Evolutionary conservation across 2,888 invertebrate species (phyloP).

Genomic region (Agriotes lineatus): DNA sequence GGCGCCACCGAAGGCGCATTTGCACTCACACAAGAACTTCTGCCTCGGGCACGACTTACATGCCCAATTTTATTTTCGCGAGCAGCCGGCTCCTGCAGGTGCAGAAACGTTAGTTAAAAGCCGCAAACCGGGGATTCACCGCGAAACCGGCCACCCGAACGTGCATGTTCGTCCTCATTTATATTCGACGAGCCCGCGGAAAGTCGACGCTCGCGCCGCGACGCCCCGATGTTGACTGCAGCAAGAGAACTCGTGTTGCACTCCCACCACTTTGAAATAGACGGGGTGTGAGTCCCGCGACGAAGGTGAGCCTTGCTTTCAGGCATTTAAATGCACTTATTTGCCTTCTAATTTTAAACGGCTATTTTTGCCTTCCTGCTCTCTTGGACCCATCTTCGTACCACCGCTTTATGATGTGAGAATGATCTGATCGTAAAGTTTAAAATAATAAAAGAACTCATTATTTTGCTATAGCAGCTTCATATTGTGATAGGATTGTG

Average conservation of each 20-base stretch:
- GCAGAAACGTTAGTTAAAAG: too few relatives aligned
- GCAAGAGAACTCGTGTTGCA: slow-evolving; percentile 28
- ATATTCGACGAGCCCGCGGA: slow-evolving; percentile 22
- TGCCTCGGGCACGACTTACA: too few relatives aligned
- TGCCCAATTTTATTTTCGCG: too few relatives aligned
- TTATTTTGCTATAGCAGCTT: too few relatives aligned
- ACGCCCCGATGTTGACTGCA: slow-evolving; percentile 39
- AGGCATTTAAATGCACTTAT: not conserved
- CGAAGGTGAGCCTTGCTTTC: slow-evolving; percentile 8
- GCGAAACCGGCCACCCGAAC: too few relatives aligned
- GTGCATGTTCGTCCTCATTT: slow-evolving; percentile 17
- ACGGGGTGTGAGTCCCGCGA: slow-evolving; percentile 22
- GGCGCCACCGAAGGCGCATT: not conserved
- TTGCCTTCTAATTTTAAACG: slow-evolving; percentile 3
- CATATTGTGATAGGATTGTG: too few relatives aligned
- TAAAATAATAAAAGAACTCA: too few relatives aligned
- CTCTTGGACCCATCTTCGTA: not conserved
- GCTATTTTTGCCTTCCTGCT: not conserved
- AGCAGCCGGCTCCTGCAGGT: too few relatives aligned
- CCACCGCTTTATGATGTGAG: too few relatives aligned
- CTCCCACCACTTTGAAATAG: slow-evolving; percentile 38
- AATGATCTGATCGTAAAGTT: too few relatives aligned
- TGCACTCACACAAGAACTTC: slow-evolving; percentile 16
- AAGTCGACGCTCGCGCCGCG: slow-evolving; percentile 31
- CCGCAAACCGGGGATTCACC: too few relatives aligned